These are phyloP conservation scores for Pogonognathellus flavescens DNA, from an alignment of 1,140 invertebrate genomes.

Conservation along the genomic window DNA sequence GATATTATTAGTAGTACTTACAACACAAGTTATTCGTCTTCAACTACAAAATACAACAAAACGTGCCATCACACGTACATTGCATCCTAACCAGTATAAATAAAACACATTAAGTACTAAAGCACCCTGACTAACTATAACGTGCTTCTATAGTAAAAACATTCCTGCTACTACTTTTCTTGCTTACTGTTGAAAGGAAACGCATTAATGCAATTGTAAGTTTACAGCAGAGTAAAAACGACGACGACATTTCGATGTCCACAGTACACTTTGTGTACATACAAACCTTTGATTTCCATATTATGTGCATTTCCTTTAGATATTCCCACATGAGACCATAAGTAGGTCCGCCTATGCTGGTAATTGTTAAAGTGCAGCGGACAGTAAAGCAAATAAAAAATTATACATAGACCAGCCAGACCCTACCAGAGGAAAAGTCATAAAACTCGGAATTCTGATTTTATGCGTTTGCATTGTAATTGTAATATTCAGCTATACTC, in stretches of 20 bases:
- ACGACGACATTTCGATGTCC: not conserved
- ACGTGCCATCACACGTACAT: conserved; percentile 19
- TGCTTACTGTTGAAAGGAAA: not conserved
- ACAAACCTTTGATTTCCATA: conserved; percentile 20
- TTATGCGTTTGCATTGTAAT: too few species aligned
- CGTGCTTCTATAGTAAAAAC: too few species aligned
- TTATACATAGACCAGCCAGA: not conserved
- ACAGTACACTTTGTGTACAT: not conserved
- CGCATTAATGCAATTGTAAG: not conserved
- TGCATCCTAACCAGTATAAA: not conserved
- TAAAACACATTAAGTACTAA: not conserved
- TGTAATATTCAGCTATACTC: too few species aligned
- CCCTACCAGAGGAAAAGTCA: not conserved
- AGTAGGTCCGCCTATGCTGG: not conserved
- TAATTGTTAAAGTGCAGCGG: not conserved
- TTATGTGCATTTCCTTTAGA: conserved; percentile 29
- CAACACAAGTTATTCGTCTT: not conserved
- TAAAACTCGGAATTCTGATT: conserved; percentile 29
- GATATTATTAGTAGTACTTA: not conserved
- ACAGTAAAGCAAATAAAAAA: not conserved
- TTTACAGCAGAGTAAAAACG: not conserved
- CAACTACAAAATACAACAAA: not conserved
- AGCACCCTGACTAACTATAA: too few species aligned
- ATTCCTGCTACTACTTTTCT: too few species aligned
- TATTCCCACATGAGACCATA: not conserved